Evolutionary conservation across 2,113 vertebrate genomes (phyloP).

Genomic region (Erpornis zantholeuca): DNA sequence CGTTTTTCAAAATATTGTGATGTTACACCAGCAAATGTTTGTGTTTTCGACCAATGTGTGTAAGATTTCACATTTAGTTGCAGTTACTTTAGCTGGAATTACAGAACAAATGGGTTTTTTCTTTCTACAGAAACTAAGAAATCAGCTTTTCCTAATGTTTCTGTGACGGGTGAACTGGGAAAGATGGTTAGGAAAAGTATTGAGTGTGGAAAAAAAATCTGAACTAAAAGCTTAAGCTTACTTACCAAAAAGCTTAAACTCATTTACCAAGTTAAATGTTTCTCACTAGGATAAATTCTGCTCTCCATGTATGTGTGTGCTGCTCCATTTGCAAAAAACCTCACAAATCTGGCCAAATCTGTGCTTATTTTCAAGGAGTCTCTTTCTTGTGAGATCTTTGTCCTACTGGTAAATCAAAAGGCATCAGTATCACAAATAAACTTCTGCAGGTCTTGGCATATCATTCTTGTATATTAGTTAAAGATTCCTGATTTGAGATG

Average conservation of each 20-base stretch:
- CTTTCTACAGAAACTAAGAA: not conserved
- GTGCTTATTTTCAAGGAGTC: not conserved
- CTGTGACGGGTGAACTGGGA: not conserved
- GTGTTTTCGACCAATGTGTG: not conserved
- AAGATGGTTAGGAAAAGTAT: not conserved
- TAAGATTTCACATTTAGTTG: not conserved
- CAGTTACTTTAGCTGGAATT: not conserved
- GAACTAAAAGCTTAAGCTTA: not conserved
- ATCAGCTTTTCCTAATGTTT: not conserved
- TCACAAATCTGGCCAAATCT: not conserved
- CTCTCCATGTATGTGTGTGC: not conserved
- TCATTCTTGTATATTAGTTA: not conserved
- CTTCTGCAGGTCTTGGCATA: not conserved
- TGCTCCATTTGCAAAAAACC: not conserved
- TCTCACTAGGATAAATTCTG: not conserved
- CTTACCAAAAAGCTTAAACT: not conserved
- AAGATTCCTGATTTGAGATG: constrained; percentile 21
- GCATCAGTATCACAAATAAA: fast-evolving
- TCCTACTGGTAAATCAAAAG: not conserved
- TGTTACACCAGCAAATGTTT: not conserved
- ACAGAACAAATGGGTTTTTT: not conserved
- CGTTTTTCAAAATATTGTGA: not conserved
- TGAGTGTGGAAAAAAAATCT: not conserved
- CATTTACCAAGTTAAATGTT: not conserved
- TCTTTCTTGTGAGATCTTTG: not conserved